Evolutionary conservation across 2,888 invertebrate genomes (phyloP).

Genomic region (Malthinus flaveolus): DNA sequence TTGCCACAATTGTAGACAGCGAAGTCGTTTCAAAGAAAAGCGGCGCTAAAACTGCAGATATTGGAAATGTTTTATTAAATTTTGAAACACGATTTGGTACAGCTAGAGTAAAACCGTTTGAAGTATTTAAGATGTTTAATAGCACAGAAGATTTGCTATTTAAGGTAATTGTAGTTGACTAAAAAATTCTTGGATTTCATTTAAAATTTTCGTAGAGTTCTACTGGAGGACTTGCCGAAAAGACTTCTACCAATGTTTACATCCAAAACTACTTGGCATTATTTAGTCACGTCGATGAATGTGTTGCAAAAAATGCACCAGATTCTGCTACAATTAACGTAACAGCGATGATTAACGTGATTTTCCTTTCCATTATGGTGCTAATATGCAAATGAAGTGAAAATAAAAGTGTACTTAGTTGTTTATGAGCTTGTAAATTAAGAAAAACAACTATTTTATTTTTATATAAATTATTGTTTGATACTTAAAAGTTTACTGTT

Average conservation of each 20-base stretch:
- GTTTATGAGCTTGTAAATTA: no score
- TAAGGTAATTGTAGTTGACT: constrained; percentile 48
- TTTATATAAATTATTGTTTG: no score
- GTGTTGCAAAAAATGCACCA: constrained; percentile 33
- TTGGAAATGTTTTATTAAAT: constrained; percentile 39
- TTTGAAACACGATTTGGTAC: constrained; percentile 45
- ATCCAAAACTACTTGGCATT: constrained; percentile 63
- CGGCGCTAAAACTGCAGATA: constrained; percentile 41
- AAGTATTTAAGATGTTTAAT: constrained; percentile 64
- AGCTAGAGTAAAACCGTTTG: constrained; percentile 55
- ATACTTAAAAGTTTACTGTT: no score
- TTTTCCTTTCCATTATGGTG: no score
- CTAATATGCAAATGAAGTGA: no score
- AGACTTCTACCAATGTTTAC: constrained; percentile 50
- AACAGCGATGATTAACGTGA: no score
- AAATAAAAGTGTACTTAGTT: no score
- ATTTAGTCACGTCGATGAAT: constrained; percentile 55
- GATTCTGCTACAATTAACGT: neutral
- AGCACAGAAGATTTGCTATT: constrained; percentile 61
- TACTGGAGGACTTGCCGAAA: constrained; percentile 60
- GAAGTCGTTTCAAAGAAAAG: constrained; percentile 61
- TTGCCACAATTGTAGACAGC: constrained; percentile 64
- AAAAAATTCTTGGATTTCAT: neutral
- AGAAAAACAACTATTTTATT: no score
- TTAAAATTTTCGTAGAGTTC: constrained; percentile 54